These are phyloP conservation scores for Lasioglossum morio DNA, from an alignment of 2,888 invertebrate species.

Conservation along the genomic window DNA sequence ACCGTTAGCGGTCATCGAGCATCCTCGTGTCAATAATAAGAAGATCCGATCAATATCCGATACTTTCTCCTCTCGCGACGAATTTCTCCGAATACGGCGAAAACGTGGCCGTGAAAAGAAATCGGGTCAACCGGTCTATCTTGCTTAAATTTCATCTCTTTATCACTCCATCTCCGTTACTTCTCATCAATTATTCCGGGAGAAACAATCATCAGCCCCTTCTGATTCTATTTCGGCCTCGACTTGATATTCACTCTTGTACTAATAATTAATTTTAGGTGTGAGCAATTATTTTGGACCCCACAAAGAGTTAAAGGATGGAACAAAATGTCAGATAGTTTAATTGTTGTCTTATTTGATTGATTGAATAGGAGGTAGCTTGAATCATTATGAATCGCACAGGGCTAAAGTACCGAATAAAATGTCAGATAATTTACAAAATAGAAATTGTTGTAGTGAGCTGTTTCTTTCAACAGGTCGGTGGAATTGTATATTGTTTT, in stretches of 20 bases:
- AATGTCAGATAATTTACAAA: neutral
- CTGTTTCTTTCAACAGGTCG: neutral
- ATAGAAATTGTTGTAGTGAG: neutral
- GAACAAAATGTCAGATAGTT: too few species aligned
- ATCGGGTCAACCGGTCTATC: slow-evolving; percentile 34
- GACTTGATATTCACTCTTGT: neutral
- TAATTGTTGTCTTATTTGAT: too few species aligned
- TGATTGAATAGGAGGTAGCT: too few species aligned
- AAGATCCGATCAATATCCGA: slow-evolving; percentile 50
- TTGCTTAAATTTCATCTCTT: slow-evolving; percentile 1
- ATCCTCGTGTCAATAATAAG: slow-evolving; percentile 39
- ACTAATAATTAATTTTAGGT: neutral
- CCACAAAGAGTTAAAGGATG: neutral
- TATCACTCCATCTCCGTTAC: slow-evolving; percentile 10
- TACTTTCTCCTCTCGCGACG: slow-evolving; percentile 53
- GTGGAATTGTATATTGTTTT: neutral
- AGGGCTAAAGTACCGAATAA: too few species aligned
- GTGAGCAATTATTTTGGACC: neutral
- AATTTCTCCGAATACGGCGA: slow-evolving; percentile 55
- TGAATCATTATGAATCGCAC: too few species aligned
- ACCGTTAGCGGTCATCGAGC: slow-evolving; percentile 33
- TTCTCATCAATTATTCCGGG: neutral
- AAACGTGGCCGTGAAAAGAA: slow-evolving; percentile 27
- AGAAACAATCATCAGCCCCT: neutral
- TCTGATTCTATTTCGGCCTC: neutral